Evolutionary conservation across 1,140 invertebrate genomes (phyloP), one percentile per base, ranked within the genome.

Genomic region (Euwallacea similis): DNA sequence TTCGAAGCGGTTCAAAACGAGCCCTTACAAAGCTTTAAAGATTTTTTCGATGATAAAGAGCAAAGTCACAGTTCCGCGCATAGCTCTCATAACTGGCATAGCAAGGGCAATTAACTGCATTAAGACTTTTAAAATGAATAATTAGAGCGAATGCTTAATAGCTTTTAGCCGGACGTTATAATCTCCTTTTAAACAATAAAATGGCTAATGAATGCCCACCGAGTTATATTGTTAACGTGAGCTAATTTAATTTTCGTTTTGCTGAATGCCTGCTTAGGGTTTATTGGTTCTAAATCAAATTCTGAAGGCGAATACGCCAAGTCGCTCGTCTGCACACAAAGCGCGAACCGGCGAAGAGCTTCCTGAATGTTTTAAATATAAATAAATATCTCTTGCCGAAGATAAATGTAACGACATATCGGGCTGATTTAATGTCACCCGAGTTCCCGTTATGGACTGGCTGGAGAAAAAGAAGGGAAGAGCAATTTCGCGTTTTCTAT

Each of bases 401-500:
- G 42, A 63, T 63, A 63, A 44, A 46, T 46, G 60, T 63, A 46
- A 63, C 60, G 60, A 63, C 60, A 63, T 63, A 63, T 63, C 60
- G n/a, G 60, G 42, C 60, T 63, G 60, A 63, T 63, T 63, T 63
- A 63, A 21, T 63, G 43, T 46, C 60, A 3, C 43, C 13, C 42
- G 7, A 63, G 11, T n/a, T 63, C 60, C 60, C 60, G 60, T 63
- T 63, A 63, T 63, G 60, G 42, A 11, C 60, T 46, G 13, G 41
- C 42, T 47, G 16, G 42, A 13, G 42, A 2, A 50, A 63, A 63
- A 63, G 63, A 65, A 65, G 50, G 21, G 63, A 6, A 16, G 33
- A 54, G 63, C 41, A 66, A 66, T 66, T 66, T 66, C 42, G n/a
- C 50, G 50, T 47, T 66, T 66, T 66, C 63, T 66, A 66, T 66